These are phyloP conservation scores for Conomelus anceps DNA, from an alignment of 2,888 invertebrate species.

Conservation along the genomic window DNA sequence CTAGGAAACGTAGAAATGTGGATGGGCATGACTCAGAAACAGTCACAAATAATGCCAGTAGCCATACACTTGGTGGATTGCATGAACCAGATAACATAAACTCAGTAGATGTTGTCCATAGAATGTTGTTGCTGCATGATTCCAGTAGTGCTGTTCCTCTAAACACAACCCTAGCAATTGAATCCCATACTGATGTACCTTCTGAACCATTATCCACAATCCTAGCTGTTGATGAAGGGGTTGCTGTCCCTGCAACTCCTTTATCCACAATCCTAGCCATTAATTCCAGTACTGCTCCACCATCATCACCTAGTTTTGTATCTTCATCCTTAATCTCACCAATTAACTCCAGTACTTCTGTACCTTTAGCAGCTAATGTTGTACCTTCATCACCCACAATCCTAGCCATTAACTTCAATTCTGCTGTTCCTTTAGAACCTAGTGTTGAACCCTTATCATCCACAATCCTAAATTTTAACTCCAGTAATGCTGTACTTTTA, in stretches of 20 bases:
- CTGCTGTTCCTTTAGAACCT: neutral
- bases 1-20: conserved; percentile 60
- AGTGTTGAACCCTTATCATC: neutral
- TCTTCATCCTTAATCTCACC: neutral
- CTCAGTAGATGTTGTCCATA: neutral
- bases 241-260: neutral
- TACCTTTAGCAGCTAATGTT: too few relatives aligned
- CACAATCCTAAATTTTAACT: neutral
- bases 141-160: neutral
- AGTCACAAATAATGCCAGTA: conserved; percentile 25
- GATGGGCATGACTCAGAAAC: conserved; percentile 34
- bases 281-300: neutral
- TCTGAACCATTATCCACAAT: neutral
- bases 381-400: too few relatives aligned
- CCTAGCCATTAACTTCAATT: neutral
- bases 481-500: neutral
- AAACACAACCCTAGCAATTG: neutral
- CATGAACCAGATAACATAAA: conserved; percentile 9
- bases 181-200: neutral
- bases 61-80: conserved; percentile 36
- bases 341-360: neutral
- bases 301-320: neutral
- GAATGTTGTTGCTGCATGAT: neutral
- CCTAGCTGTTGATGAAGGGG: neutral
- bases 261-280: neutral